These are phyloP conservation scores for Arnoldichthys spilopterus DNA, from an alignment of 2,797 vertebrate genomes.

Conservation along the genomic window DNA sequence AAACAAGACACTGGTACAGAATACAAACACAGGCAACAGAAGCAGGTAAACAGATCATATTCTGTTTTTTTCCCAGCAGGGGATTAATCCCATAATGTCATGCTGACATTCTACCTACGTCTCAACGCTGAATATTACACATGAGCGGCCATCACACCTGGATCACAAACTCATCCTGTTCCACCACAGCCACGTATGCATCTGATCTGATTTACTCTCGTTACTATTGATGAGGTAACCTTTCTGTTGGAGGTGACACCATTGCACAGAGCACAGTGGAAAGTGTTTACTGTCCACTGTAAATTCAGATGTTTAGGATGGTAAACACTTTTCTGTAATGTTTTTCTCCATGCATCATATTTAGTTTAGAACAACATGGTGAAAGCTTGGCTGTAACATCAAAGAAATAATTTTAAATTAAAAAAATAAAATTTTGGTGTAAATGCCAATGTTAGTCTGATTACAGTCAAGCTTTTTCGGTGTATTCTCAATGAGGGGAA, in stretches of 20 bases:
- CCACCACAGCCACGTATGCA: conserved; percentile 18
- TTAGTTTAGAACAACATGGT: too few relatives aligned
- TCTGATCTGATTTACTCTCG: conserved; percentile 30
- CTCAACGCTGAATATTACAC: conserved; percentile 50
- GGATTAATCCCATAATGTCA: conserved; percentile 54
- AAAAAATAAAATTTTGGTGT: too few relatives aligned
- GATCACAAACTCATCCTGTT: conserved; percentile 7
- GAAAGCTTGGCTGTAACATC: too few relatives aligned
- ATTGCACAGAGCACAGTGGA: not conserved
- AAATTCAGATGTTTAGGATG: too few relatives aligned
- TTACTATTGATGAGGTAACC: conserved; percentile 52
- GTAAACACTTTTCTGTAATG: too few relatives aligned
- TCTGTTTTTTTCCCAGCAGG: conserved; percentile 48
- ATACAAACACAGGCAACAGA: not conserved
- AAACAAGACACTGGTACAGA: not conserved
- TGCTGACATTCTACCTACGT: conserved; percentile 51
- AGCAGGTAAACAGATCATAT: conserved; percentile 57
- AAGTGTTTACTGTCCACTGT: too few relatives aligned
- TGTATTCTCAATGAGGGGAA: too few relatives aligned
- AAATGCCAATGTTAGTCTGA: too few relatives aligned
- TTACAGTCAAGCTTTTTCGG: too few relatives aligned
- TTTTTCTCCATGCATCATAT: too few relatives aligned
- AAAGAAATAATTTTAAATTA: too few relatives aligned
- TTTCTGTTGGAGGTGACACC: conserved; percentile 45
- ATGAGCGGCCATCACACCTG: conserved; percentile 23